phyloP scores from a whole-genome alignment of 2,888 invertebrate species.

The Zelleria hepariella region DNA sequence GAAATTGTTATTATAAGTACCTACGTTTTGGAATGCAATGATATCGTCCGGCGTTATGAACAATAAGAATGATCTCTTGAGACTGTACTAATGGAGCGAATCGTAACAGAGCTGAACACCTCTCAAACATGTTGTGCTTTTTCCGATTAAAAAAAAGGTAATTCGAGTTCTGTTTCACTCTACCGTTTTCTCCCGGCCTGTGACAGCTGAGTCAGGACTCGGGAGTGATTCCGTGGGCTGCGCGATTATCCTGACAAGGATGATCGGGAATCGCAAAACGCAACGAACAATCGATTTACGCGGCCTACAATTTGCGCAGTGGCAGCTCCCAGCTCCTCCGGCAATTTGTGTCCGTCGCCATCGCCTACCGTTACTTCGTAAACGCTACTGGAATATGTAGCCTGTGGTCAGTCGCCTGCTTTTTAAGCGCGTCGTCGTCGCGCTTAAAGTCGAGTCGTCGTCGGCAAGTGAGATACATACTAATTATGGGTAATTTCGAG shows the following conservation, averaged over 20 bases:
- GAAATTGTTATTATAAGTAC: slow-evolving; percentile 3
- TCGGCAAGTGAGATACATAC: slow-evolving; percentile 63
- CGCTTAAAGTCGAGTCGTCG: too few relatives aligned
- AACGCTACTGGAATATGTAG: slow-evolving; percentile 69
- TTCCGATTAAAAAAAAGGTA: background rate
- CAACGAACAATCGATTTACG: slow-evolving; percentile 45
- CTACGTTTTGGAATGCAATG: slow-evolving; percentile 9
- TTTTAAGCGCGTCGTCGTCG: slow-evolving; percentile 59
- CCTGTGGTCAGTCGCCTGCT: slow-evolving; percentile 60
- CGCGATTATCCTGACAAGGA: slow-evolving; percentile 11
- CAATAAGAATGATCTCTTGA: too few relatives aligned
- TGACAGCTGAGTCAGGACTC: background rate
- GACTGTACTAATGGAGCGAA: too few relatives aligned
- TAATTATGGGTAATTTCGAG: slow-evolving; percentile 71
- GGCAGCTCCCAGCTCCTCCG: slow-evolving; percentile 36
- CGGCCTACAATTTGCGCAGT: slow-evolving; percentile 26
- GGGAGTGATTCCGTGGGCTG: slow-evolving; percentile 4
- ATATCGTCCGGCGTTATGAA: too few relatives aligned
- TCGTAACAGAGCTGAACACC: too few relatives aligned
- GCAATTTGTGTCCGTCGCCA: slow-evolving; percentile 67
- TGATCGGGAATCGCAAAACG: slow-evolving; percentile 10
- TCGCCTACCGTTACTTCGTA: slow-evolving; percentile 63
- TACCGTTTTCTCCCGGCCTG: background rate
- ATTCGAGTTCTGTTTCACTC: background rate
- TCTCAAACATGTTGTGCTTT: too few relatives aligned